phyloP scores from a whole-genome alignment of 2,888 invertebrate genomes.

The Macrosoma leucophasiata region DNA sequence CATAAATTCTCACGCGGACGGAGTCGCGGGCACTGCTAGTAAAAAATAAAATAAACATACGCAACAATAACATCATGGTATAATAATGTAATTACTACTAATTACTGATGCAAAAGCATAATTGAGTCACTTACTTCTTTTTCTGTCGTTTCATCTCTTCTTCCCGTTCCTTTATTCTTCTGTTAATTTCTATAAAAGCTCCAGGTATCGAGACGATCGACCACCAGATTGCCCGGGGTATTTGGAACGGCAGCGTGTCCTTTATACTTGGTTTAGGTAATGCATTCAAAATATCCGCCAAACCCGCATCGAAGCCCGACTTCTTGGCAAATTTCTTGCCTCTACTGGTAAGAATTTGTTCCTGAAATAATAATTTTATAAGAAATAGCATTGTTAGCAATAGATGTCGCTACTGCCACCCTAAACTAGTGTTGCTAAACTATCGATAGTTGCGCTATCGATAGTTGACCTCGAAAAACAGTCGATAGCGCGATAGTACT shows the following conservation, averaged over 20 bases:
- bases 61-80: too few relatives aligned
- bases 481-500: too few relatives aligned
- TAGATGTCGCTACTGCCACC: too few relatives aligned
- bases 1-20: too few relatives aligned
- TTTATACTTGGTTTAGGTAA: constrained; percentile 82
- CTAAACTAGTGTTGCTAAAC: too few relatives aligned
- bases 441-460: too few relatives aligned
- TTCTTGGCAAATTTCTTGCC: constrained; percentile 79
- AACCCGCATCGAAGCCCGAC: constrained; percentile 75
- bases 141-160: constrained; percentile 76
- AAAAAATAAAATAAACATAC: too few relatives aligned
- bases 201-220: constrained; percentile 76
- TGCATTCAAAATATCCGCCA: constrained; percentile 79
- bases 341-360: constrained; percentile 81
- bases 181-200: constrained; percentile 43
- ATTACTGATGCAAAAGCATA: constrained; percentile 6
- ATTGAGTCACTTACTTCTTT: constrained; percentile 68
- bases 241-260: constrained; percentile 90
- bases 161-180: constrained; percentile 61
- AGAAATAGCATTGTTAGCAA: too few relatives aligned
- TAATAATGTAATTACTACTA: constrained; percentile 36
- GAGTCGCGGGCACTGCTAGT: too few relatives aligned
- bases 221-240: constrained; percentile 81
- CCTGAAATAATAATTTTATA: constrained; percentile 60
- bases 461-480: too few relatives aligned